Conservation (phyloP, 1,140 invertebrate genomes). For the Euschistus heros region DNA sequence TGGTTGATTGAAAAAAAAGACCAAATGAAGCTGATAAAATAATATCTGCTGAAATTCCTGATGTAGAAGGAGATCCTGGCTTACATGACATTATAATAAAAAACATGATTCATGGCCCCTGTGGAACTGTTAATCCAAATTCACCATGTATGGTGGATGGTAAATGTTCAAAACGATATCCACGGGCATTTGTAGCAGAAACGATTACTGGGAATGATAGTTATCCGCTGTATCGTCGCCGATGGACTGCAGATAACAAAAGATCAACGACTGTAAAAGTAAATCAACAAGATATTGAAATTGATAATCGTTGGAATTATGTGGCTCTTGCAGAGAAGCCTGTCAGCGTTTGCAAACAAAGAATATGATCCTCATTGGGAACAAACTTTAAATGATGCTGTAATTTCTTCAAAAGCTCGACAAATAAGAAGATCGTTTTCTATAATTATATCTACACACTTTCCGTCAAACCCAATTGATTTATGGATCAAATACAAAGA, state of each 20-base stretch:
- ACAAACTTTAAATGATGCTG: too few relatives aligned
- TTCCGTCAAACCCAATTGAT: too few relatives aligned
- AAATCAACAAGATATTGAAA: slow-evolving; percentile 8
- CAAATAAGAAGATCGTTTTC: too few relatives aligned
- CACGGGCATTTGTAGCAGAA: slow-evolving; percentile 28
- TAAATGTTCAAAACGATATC: slow-evolving; percentile 34
- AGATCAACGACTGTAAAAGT: slow-evolving; percentile 9
- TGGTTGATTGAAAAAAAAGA: slow-evolving; percentile 33
- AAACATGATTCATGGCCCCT: slow-evolving; percentile 27
- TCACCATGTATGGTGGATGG: slow-evolving; percentile 37
- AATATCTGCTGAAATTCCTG: slow-evolving; percentile 44
- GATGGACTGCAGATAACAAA: slow-evolving; percentile 21
- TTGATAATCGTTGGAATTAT: slow-evolving; percentile 25
- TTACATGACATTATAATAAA: slow-evolving; percentile 38
- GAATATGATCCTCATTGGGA: too few relatives aligned
- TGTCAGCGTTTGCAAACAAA: too few relatives aligned
- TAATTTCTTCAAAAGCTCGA: too few relatives aligned
- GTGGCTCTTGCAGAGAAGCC: too few relatives aligned
- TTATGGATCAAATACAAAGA: too few relatives aligned
- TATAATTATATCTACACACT: too few relatives aligned
- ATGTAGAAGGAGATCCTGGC: slow-evolving; percentile 35
- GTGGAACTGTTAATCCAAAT: too few relatives aligned
- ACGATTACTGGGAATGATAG: slow-evolving; percentile 29
- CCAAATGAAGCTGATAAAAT: slow-evolving; percentile 36
- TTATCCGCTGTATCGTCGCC: slow-evolving; percentile 25